Base-by-base conservation (phyloP, 2,797 vertebrate species). In the Coregonus suidteri region DNA sequence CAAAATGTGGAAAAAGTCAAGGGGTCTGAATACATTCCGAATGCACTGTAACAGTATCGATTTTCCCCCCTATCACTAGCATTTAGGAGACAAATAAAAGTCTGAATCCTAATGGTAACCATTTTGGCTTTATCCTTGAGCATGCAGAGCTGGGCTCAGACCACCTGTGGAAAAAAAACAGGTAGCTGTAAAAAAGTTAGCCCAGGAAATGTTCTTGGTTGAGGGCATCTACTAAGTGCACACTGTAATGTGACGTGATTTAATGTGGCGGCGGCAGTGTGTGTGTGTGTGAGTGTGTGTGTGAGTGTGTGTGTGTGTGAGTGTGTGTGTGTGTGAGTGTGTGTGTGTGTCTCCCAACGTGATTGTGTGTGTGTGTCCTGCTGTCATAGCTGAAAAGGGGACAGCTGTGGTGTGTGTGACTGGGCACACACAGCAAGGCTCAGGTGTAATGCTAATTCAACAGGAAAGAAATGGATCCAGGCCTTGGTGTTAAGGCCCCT, bases 211-310 rank as follows among this genome's bases (percentile, higher is more conserved):
- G 65, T 75, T 76, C 74, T 80, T 74, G 62, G 71, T 84, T 80
- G 75, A 78, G 73, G 71, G 37, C 67, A 77, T 79, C 64, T 86
- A 74, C 82, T 84, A 80, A 86, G 80, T 75, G 79, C 74, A 83
- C 64, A 84, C 56, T 74, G 79, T 79, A 79, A 89, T 79, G 75
- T 77, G 77, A 83, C 70, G 76, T 75, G 77, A 87, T 82, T 84
- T 78, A 68, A 84, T 81, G 78, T 86, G 84, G 81, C 84, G 81
- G 65, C 70, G 25, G 35, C 77, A 68, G 70, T 0, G 6, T 73
- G 31, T 83, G 76, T 74, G 37, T 30, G 37, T 52, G 74, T 66
- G 52, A 14, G 73, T 53, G n/a, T 13, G 16, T 20, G 53, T 79
- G 77, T 72, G 37, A 65, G 14, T 66, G 11, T 72, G 13, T 66